These are phyloP conservation scores for Polypedilum pembai DNA, from an alignment of 1,140 invertebrate species.

Conservation along the genomic window DNA sequence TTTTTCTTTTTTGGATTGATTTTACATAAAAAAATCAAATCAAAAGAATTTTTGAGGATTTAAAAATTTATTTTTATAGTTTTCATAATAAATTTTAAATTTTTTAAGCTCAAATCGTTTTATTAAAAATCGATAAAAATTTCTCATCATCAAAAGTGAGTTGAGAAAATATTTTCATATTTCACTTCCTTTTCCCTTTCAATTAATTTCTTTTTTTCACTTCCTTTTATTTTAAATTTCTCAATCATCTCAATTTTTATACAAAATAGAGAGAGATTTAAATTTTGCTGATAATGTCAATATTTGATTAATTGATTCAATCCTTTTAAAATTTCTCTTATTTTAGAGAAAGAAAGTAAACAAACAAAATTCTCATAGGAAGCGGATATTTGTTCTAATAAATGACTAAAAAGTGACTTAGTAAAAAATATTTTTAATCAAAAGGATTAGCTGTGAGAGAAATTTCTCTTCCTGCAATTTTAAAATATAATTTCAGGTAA, in stretches of 20 bases:
- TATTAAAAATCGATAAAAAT: neutral
- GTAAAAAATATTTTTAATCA: neutral
- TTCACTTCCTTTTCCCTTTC: neutral
- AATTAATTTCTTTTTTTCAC: neutral
- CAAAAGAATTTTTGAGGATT: too few species aligned
- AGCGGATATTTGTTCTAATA: slow-evolving; percentile 1
- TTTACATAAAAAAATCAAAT: too few species aligned
- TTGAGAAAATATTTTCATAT: neutral
- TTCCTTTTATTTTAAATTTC: neutral
- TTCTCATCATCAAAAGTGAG: neutral
- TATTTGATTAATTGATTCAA: neutral
- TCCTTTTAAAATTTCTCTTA: neutral
- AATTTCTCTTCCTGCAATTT: too few species aligned
- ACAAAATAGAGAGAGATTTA: neutral
- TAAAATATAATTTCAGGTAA: too few species aligned
- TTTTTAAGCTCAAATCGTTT: neutral
- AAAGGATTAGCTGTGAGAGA: too few species aligned
- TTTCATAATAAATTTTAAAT: neutral
- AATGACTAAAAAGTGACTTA: neutral
- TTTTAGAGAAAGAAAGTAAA: too few species aligned
- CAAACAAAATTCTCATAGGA: neutral
- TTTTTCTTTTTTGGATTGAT: too few species aligned
- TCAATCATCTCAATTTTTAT: neutral
- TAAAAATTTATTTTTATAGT: too few species aligned
- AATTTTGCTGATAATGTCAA: slow-evolving; percentile 18